Evolutionary conservation across 1,140 invertebrate genomes (phyloP).

Genomic region (Pantala flavescens): DNA sequence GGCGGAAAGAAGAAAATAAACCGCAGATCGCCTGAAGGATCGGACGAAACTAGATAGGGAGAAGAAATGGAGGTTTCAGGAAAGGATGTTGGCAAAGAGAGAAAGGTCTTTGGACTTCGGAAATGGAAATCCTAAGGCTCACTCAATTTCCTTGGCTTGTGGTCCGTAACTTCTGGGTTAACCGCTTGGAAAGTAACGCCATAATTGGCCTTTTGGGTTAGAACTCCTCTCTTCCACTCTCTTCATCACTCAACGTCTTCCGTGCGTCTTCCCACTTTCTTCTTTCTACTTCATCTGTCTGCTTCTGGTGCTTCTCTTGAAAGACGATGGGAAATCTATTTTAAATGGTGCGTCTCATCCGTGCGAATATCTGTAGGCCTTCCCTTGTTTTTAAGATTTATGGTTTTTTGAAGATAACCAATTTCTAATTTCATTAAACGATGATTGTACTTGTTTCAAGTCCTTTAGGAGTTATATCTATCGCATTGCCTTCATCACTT

Average conservation of each 20-base stretch:
- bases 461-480: no score
- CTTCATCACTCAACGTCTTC: not conserved
- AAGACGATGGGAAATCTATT: no score
- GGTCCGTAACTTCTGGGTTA: not conserved
- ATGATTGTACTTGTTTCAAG: no score
- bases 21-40: no score
- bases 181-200: not conserved
- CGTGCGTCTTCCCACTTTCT: not conserved
- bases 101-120: not conserved
- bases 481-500: no score
- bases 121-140: not conserved
- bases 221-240: not conserved
- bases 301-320: not conserved
- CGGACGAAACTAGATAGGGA: no score
- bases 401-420: no score
- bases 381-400: no score
- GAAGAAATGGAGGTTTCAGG: not conserved
- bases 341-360: no score
- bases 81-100: not conserved
- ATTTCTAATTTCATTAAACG: no score
- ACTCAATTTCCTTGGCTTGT: constrained; percentile 9
- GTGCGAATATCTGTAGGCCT: no score
- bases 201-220: not conserved
- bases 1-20: no score
- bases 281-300: not conserved